These are phyloP conservation scores for Erpornis zantholeuca DNA, from an alignment of 2,113 vertebrate species.

Conservation along the genomic window DNA sequence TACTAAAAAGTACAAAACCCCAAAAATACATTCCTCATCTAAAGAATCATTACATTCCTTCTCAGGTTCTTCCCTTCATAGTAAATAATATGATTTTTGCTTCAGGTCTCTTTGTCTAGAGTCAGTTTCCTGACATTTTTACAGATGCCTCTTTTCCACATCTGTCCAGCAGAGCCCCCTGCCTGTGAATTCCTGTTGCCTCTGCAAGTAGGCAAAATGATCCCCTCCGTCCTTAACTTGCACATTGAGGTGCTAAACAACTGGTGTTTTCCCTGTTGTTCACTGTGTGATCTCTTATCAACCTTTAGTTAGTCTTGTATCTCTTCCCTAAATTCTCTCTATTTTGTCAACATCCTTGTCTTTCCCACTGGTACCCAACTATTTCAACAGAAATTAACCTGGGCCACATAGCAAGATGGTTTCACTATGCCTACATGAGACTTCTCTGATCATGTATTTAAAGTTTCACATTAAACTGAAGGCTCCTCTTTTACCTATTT, in stretches of 20 bases:
- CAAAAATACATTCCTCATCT: background rate
- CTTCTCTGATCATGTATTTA: background rate
- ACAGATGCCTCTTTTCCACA: background rate
- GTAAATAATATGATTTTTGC: background rate
- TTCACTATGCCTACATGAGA: background rate
- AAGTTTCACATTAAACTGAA: background rate
- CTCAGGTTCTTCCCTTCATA: background rate
- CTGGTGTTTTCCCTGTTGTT: background rate
- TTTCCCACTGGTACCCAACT: background rate
- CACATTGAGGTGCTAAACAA: background rate
- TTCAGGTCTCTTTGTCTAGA: background rate
- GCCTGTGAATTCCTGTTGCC: background rate
- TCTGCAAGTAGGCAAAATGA: background rate
- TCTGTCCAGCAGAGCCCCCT: background rate
- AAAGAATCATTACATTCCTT: background rate
- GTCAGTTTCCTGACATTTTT: background rate
- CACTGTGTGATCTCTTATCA: background rate
- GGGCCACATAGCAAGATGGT: background rate
- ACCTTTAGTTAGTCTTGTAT: background rate
- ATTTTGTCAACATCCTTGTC: background rate
- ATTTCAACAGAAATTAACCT: background rate
- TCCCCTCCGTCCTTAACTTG: background rate
- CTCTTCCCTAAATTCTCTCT: background rate
- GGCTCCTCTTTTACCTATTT: background rate
- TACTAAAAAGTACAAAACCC: background rate